Conservation (phyloP, 2,888 invertebrate genomes). For the Synanthedon tipuliformis region DNA sequence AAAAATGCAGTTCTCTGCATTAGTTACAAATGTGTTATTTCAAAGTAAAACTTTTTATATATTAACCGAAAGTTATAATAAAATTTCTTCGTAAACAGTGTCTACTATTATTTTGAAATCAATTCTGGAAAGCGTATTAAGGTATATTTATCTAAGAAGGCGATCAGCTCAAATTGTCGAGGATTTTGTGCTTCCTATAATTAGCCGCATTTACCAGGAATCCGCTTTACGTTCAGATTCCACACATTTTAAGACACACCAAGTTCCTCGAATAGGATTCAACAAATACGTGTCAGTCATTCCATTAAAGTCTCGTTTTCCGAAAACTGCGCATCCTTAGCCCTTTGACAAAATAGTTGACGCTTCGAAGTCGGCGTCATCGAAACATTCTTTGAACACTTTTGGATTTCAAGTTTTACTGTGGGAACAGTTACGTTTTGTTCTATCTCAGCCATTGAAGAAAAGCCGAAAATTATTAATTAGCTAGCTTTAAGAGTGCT, state of each 20-base stretch:
- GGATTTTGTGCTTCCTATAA: conserved; percentile 8
- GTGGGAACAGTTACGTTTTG: no score
- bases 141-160: neutral
- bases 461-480: conserved; percentile 13
- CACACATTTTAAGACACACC: conserved; percentile 36
- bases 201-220: conserved; percentile 27
- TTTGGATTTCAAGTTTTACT: no score
- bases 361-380: conserved; percentile 24
- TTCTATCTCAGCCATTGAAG: no score
- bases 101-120: no score
- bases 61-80: no score
- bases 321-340: conserved; percentile 45
- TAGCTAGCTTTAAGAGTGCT: conserved; percentile 11
- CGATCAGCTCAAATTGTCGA: no score
- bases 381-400: no score
- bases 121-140: no score
- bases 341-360: conserved; percentile 55
- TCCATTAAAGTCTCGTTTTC: conserved; percentile 60
- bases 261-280: conserved; percentile 45
- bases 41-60: no score
- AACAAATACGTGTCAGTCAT: conserved; percentile 60
- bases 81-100: no score
- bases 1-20: neutral
- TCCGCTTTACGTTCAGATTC: conserved; percentile 31
- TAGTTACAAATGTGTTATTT: no score